A percentile compares a stretch with the other conserved stretches of the same genome.
Evolutionary conservation across 2,888 invertebrate species (phyloP).

Genomic region (Drosophila stalkeri): DNA sequence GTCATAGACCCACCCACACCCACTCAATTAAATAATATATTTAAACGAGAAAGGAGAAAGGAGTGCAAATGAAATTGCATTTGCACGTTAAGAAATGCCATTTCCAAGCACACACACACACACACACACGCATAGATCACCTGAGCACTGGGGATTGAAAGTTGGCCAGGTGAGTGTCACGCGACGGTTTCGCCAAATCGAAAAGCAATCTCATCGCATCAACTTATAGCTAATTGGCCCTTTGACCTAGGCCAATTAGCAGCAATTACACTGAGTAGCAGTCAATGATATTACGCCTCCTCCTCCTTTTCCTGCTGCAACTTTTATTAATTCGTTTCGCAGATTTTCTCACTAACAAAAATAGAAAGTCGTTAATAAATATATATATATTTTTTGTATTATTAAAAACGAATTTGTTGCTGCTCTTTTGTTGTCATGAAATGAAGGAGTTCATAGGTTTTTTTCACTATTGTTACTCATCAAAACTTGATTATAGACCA

Average conservation of each 20-base stretch:
- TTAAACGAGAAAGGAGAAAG: background rate
- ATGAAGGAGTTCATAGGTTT: too few species aligned
- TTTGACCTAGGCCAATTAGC: constrained; percentile 68
- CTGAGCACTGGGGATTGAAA: background rate
- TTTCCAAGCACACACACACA: constrained; percentile 20
- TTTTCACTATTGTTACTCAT: too few species aligned
- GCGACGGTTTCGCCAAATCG: constrained; percentile 45
- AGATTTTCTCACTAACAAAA: constrained; percentile 45
- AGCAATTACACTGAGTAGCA: constrained; percentile 52
- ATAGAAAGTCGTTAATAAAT: constrained; percentile 57
- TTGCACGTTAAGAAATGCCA: constrained; percentile 13
- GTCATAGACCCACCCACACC: background rate
- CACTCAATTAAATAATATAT: constrained; percentile 10
- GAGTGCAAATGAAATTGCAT: constrained; percentile 18
- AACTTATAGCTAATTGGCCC: constrained; percentile 62
- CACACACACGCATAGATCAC: background rate
- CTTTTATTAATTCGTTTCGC: constrained; percentile 42
- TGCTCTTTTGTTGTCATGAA: background rate
- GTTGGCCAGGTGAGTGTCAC: constrained; percentile 36
- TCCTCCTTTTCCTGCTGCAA: constrained; percentile 12
- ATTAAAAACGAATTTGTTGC: background rate
- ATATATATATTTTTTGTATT: background rate
- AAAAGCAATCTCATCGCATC: constrained; percentile 57
- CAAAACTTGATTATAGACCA: background rate
- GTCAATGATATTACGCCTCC: constrained; percentile 34